Base-by-base conservation (phyloP, 2,797 vertebrate genomes). In the Botia almorhae region DNA sequence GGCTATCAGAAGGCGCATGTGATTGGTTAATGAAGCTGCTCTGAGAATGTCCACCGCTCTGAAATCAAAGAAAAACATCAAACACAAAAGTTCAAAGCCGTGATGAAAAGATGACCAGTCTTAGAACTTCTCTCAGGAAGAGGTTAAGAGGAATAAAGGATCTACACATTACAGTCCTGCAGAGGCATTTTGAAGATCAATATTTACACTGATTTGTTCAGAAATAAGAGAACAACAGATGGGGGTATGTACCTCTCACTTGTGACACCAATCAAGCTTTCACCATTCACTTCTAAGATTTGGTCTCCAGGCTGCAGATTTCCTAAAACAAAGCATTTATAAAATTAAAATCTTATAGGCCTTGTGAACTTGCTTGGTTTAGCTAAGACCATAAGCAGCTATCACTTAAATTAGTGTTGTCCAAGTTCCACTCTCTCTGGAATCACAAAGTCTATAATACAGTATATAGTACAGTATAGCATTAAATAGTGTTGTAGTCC, bases 261-360 rank as follows among this genome's bases (percentile, higher is more conserved):
- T 10, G 96, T 96, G 53, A 97, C 94, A 74, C 96, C 95, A 39
- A 96, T 92, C 67, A 97, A 86, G 84, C 92, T 95, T 70, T 96
- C 96, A 43, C 96, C 96, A 0, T 97, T 97, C 82, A 97, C 96
- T 86, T 97, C 96, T 89, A 97, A 85, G 87, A 97, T 97, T 91
- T 97, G 96, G 89, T 97, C 96, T 70, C 96, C 96, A 29, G 96
- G 91, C 86, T 96, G 89, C 74, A 97, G 91, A 81, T 95, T 94
- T 53, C 96, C 96, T 97, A 89, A 36, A 68, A 5, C 67, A 7
- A 64, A 53, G 3, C 19, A 78, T 36, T 67, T 10, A 39, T 11
- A 58, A 63, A 76, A 76, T 46, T 33, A 63, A 56, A 74, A 33
- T 3, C 56, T 21, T 50, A 51, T 33, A 58, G 19, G 21, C 23